phyloP scores from a whole-genome alignment of 2,797 vertebrate genomes.

The Hypotaenidia okinawae region DNA sequence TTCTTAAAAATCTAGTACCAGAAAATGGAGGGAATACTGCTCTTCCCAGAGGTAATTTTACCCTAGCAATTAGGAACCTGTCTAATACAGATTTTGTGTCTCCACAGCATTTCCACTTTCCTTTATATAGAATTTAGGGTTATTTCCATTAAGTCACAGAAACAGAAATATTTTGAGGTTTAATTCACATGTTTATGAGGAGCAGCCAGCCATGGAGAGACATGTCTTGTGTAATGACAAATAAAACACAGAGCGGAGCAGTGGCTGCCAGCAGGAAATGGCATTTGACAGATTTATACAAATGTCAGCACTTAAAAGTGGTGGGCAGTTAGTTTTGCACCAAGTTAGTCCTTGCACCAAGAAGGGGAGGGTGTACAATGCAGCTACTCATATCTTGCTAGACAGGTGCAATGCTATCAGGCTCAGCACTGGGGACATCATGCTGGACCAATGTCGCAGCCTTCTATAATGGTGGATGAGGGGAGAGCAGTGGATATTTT shows the following conservation, averaged over 20 bases:
- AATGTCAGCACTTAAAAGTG: constrained; percentile 17
- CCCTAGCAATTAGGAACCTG: neutral
- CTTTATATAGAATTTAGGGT: neutral
- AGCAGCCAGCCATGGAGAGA: neutral
- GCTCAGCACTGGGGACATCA: neutral
- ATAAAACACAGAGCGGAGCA: neutral
- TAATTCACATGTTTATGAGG: constrained; percentile 34
- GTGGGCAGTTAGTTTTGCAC: neutral
- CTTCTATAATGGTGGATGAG: too few relatives aligned
- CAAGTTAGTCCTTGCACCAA: neutral
- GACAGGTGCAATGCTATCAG: neutral
- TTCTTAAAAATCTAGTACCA: neutral
- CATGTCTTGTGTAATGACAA: neutral
- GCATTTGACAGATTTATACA: neutral
- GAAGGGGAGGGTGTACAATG: neutral
- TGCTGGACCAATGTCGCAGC: too few relatives aligned
- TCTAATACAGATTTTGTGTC: neutral
- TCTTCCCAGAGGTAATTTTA: neutral
- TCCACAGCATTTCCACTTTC: neutral
- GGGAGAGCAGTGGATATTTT: too few relatives aligned
- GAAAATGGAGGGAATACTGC: neutral
- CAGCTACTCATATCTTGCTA: neutral
- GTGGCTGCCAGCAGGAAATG: constrained; percentile 6
- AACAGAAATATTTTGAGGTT: neutral
- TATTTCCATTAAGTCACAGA: constrained; percentile 27